phyloP scores from a whole-genome alignment of 2,797 vertebrate genomes.

The Tinamus major region DNA sequence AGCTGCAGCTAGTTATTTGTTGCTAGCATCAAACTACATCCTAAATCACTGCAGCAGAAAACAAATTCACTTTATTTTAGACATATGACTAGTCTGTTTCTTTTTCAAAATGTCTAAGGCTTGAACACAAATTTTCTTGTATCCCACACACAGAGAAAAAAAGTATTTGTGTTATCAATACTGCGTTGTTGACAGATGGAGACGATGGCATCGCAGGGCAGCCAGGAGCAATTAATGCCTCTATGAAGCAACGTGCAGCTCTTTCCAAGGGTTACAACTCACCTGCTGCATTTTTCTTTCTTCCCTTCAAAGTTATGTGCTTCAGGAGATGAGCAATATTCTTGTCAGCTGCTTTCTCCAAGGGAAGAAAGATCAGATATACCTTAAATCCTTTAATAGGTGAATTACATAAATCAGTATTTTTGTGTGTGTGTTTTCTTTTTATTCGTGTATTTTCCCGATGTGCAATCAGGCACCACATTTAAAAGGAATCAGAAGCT shows the following conservation, averaged over 20 bases:
- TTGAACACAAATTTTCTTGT: neutral
- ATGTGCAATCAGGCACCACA: neutral
- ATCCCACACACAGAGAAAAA: neutral
- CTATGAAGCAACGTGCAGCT: neutral
- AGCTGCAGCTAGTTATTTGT: neutral
- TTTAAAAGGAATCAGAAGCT: neutral
- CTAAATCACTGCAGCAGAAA: neutral
- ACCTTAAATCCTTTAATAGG: neutral
- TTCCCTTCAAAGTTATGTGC: neutral
- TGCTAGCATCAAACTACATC: neutral
- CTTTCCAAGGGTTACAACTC: neutral
- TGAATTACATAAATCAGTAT: neutral
- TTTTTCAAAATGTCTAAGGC: neutral
- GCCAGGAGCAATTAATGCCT: neutral
- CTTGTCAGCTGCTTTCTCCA: neutral
- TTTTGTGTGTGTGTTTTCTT: too few relatives aligned
- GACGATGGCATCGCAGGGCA: neutral
- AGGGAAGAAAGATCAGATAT: neutral
- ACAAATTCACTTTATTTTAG: neutral
- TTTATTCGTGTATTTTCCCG: neutral
- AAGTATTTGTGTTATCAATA: neutral
- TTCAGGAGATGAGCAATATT: neutral
- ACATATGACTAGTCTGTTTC: neutral
- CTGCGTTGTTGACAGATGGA: constrained; percentile 19
- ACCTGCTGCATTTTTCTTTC: neutral